These are phyloP conservation scores for Pammene fasciana DNA, from an alignment of 2,888 invertebrate species.

Conservation along the genomic window DNA sequence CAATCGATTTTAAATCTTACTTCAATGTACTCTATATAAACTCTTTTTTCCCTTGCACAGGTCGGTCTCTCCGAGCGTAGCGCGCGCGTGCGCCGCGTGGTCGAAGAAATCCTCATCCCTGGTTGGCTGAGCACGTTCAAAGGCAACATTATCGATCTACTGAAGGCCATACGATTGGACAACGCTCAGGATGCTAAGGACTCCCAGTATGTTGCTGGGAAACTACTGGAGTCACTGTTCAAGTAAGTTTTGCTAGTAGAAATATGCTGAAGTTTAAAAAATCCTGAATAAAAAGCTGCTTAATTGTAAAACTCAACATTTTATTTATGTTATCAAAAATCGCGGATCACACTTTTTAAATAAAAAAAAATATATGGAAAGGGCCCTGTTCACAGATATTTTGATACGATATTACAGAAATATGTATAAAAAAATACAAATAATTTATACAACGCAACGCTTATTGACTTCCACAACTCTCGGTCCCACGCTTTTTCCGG, in stretches of 20 bases:
- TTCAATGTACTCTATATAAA: not conserved
- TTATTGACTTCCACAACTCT: no score
- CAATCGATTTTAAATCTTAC: not conserved
- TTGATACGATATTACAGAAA: no score
- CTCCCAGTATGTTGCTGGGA: conserved; percentile 78
- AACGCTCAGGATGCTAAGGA: conserved; percentile 78
- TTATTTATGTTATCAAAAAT: no score
- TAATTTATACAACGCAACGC: no score
- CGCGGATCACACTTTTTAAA: no score
- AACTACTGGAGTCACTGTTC: conserved; percentile 75
- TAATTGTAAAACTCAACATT: no score
- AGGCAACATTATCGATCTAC: conserved; percentile 87
- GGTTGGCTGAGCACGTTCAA: conserved; percentile 90
- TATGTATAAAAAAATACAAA: no score
- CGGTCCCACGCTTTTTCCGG: no score
- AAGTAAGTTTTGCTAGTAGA: conserved; percentile 71
- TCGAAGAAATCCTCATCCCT: conserved; percentile 85
- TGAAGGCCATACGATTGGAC: conserved; percentile 90
- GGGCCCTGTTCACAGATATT: no score
- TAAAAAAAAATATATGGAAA: no score
- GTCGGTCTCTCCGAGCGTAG: conserved; percentile 78
- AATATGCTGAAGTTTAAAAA: no score
- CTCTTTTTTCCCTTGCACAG: conserved; percentile 49
- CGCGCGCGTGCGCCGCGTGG: conserved; percentile 74
- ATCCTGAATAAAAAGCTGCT: no score